A percentile compares a stretch with the other conserved stretches of the same genome.
phyloP scores from a whole-genome alignment of 2,113 vertebrate species.

The Lonchura striata region DNA sequence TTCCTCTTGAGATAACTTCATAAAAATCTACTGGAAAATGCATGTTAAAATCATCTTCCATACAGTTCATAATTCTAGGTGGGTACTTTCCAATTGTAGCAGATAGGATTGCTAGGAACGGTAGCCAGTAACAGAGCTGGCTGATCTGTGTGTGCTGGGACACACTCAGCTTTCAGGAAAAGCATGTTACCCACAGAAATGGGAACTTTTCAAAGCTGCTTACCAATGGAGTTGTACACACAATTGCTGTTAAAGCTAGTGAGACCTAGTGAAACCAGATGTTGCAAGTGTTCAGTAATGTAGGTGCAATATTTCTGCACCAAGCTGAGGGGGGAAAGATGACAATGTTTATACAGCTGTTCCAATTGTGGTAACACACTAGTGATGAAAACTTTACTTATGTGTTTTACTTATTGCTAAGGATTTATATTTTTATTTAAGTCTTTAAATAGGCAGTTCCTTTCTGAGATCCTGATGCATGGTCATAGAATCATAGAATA shows the following conservation, averaged over 20 bases:
- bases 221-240: not conserved
- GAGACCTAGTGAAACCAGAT: not conserved
- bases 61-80: not conserved
- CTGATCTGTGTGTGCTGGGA: not conserved
- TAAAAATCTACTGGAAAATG: not conserved
- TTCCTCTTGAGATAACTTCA: not conserved
- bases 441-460: not conserved
- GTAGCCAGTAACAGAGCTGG: not conserved
- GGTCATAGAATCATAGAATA: not conserved
- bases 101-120: not conserved
- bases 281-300: not conserved
- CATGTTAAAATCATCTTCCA: not conserved
- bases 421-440: not conserved
- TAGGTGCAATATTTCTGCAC: not conserved
- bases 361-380: not conserved
- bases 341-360: not conserved
- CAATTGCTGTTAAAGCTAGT: not conserved
- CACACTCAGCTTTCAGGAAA: not conserved
- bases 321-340: not conserved
- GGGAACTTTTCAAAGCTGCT: not conserved
- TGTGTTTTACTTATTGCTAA: not conserved
- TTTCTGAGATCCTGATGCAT: not conserved
- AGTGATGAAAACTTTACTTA: not conserved
- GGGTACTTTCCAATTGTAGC: not conserved
- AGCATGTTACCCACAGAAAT: accelerated